Conservation (phyloP, 92 coral and sea anemone species). For the Porites evermanni region DNA sequence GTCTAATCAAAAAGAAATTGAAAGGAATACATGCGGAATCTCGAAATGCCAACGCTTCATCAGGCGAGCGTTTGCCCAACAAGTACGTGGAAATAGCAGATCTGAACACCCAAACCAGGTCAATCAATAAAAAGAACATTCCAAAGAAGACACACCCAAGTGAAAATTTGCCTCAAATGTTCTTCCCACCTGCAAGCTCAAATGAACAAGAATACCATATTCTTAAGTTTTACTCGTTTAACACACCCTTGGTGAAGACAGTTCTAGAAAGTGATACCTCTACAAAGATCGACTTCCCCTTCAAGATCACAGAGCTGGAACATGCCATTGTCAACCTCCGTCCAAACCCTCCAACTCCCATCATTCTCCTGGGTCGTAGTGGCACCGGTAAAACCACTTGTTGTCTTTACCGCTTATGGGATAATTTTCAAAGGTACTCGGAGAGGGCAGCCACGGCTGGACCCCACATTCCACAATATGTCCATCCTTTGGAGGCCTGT, state of each 20-base stretch:
- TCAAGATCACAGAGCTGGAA: too few species aligned
- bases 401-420: conserved; percentile 95
- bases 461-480: conserved; percentile 84
- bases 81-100: conserved; percentile 40
- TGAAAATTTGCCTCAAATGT: conserved; percentile 58
- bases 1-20: conserved; percentile 86
- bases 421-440: conserved; percentile 87
- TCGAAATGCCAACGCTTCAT: not conserved
- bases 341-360: conserved; percentile 73
- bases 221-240: conserved; percentile 90
- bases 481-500: conserved; percentile 18
- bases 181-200: conserved; percentile 94
- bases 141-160: conserved; percentile 28
- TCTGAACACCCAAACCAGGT: not conserved
- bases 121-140: not conserved
- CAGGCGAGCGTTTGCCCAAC: conserved; percentile 42
- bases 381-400: conserved; percentile 99
- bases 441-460: conserved; percentile 80
- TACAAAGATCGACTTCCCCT: conserved; percentile 85
- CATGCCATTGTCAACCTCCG: conserved; percentile 86
- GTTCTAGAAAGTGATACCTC: conserved; percentile 69
- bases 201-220: conserved; percentile 95
- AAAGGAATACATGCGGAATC: conserved; percentile 62
- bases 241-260: conserved; percentile 79
- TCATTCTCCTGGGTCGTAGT: conserved; percentile 94